Evolutionary conservation across 2,113 vertebrate genomes (phyloP).

Genomic region (Pseudopodoces humilis): DNA sequence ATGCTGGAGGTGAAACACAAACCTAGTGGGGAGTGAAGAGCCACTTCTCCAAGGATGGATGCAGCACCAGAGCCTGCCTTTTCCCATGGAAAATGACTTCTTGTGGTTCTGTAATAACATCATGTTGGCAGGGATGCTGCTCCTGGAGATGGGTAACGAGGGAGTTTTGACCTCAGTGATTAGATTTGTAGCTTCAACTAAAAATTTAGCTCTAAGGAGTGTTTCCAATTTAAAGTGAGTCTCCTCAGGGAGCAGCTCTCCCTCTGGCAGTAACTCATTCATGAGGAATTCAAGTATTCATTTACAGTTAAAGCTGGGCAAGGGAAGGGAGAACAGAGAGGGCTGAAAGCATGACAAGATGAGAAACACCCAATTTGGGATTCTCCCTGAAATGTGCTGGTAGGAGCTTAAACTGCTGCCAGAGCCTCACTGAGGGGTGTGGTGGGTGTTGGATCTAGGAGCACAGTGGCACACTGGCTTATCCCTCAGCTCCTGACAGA

Average conservation of each 20-base stretch:
- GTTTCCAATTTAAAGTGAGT: not conserved
- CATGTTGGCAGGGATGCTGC: not conserved
- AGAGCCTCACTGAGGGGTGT: not conserved
- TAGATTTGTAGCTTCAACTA: not conserved
- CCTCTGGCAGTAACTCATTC: not conserved
- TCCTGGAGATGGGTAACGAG: not conserved
- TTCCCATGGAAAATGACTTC: not conserved
- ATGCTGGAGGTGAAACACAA: not conserved
- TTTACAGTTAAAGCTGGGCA: not conserved
- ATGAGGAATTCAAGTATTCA: not conserved
- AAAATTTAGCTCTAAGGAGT: not conserved
- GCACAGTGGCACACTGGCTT: not conserved
- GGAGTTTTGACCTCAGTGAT: not conserved
- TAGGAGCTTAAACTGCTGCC: not conserved
- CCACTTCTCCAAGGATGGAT: not conserved
- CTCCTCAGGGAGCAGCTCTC: not conserved
- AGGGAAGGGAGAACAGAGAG: not conserved
- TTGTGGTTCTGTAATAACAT: not conserved
- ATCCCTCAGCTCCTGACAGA: not conserved
- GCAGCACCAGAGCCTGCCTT: not conserved
- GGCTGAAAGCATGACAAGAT: not conserved
- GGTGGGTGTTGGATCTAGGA: not conserved
- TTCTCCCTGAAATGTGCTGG: not conserved
- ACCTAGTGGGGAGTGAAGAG: not conserved
- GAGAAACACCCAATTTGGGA: not conserved